Evolutionary conservation across 2,113 vertebrate species (phyloP), one percentile per base, ranked within the genome.

Genomic region (Pollimyrus isidori): DNA sequence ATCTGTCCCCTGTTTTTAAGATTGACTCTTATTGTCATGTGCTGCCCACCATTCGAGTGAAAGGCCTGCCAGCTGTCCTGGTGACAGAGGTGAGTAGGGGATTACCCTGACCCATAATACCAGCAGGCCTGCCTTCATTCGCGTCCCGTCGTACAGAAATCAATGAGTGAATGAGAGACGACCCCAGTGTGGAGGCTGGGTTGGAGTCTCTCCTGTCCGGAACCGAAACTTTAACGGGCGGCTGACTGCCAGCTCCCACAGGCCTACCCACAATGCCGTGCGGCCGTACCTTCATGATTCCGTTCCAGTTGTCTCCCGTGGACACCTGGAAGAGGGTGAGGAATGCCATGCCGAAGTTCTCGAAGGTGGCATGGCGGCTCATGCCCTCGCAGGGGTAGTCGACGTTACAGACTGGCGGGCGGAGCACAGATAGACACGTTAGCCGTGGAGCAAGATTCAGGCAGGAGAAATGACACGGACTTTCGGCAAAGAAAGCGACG

Each of bases 271-370:
- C 26, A 53, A 87, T 56, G 0, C 50, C 49, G 4, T 53, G 26
- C 4, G 48, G 26, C 49, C 26, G 2, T 94, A 99, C 98, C 98
- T 99, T 99, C 98, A 99, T 99, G 89, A 99, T 99, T 91, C 98
- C 98, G 0, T 99, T 99, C 98, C 98, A 99, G 95, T 99, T 99
- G 95, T 99, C 98, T 0, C 98, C 98, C 0, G 98, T 99, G 92
- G 98, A 99, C 92, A 99, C 98, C 94, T 99, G 98, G 94, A 99
- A 99, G 88, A 99, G 97, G 0, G 98, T 99, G 92, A 99, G 97
- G 93, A 99, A 99, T 87, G 98, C 98, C 98, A 99, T 99, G 93
- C 98, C 98, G 3, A 99, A 99, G 94, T 99, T 99, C 92, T 99
- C 98, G 87, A 99, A 99, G 89, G 98, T 99, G 91, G 98, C 98